Percentiles rank a stretch among this genome's conserved stretches.
Conservation (phyloP, 2,888 invertebrate genomes). For the Nomada fabriciana region DNA sequence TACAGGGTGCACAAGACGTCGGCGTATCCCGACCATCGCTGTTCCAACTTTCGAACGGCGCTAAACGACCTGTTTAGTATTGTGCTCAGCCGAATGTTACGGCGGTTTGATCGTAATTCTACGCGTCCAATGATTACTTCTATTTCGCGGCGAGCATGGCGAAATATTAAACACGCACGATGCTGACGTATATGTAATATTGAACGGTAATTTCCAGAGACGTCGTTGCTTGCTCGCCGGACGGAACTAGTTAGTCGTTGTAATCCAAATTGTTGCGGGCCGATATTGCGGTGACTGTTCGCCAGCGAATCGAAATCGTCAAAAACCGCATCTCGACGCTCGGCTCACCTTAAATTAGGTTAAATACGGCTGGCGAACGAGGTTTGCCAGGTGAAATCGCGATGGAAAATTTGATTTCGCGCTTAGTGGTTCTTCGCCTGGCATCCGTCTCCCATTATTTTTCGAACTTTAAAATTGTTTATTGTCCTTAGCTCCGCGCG, state of each 20-base stretch:
- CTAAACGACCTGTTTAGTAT: neutral
- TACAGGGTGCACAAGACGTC: conserved; percentile 20
- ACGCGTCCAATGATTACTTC: neutral
- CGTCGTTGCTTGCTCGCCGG: neutral
- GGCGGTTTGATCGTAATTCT: conserved; percentile 13
- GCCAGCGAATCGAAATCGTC: no score
- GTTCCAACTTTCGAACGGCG: conserved; percentile 3
- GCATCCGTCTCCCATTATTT: neutral
- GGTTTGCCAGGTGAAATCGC: conserved; percentile 17
- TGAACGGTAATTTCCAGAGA: conserved; percentile 8
- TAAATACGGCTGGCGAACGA: neutral
- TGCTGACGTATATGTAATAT: neutral
- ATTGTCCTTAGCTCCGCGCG: no score
- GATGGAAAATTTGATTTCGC: conserved; percentile 27
- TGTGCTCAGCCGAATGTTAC: neutral
- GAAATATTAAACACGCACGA: conserved; percentile 15
- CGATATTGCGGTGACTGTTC: no score
- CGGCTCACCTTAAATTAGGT: neutral
- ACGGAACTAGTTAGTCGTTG: neutral
- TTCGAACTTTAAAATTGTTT: no score
- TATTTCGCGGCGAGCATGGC: neutral
- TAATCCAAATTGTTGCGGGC: conserved; percentile 5
- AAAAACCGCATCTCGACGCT: no score
- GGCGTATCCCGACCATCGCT: neutral
- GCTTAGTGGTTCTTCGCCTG: neutral